A percentile compares a stretch with the other conserved stretches of the same genome.
These are phyloP conservation scores for Nephila pilipes DNA, from an alignment of 1,140 invertebrate genomes.

Conservation along the genomic window DNA sequence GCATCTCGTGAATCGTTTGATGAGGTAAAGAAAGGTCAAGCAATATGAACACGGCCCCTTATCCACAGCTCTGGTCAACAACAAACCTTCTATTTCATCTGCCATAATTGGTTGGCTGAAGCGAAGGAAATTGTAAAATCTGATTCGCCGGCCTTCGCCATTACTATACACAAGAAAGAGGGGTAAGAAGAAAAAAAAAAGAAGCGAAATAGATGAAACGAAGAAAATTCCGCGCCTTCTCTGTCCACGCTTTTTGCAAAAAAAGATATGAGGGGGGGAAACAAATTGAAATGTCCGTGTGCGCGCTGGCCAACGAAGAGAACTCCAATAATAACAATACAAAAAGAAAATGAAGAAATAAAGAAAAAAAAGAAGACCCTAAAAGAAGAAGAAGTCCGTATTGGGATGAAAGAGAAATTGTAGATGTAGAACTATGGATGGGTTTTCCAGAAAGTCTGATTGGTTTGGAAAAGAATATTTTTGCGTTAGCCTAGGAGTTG, in stretches of 20 bases:
- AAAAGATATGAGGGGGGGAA: slow-evolving; percentile 37
- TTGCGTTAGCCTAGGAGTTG: slow-evolving; percentile 53
- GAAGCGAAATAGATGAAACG: slow-evolving; percentile 54
- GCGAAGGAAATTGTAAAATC: slow-evolving; percentile 76
- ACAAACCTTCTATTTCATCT: slow-evolving; percentile 76
- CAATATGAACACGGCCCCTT: slow-evolving; percentile 64
- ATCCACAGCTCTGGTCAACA: slow-evolving; percentile 56
- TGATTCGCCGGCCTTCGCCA: slow-evolving; percentile 74
- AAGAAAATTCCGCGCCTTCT: slow-evolving; percentile 72
- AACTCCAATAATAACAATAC: slow-evolving; percentile 69
- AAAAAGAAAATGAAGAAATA: slow-evolving; percentile 39
- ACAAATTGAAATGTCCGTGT: slow-evolving; percentile 75
- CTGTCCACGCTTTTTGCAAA: slow-evolving; percentile 67
- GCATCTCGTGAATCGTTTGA: background rate
- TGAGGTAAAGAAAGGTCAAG: background rate
- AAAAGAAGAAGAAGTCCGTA: slow-evolving; percentile 44
- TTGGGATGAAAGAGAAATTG: slow-evolving; percentile 71
- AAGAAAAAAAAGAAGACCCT: background rate
- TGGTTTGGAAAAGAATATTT: slow-evolving; percentile 76
- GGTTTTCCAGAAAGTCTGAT: slow-evolving; percentile 67
- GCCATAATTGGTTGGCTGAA: slow-evolving; percentile 76
- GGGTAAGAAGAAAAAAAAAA: slow-evolving; percentile 21
- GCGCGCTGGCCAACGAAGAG: slow-evolving; percentile 46
- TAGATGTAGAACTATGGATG: slow-evolving; percentile 75
- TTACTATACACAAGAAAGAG: slow-evolving; percentile 60